Evolutionary conservation across 2,888 invertebrate genomes (phyloP), one percentile per base, ranked within the genome.

Genomic region (Proisotoma minuta): DNA sequence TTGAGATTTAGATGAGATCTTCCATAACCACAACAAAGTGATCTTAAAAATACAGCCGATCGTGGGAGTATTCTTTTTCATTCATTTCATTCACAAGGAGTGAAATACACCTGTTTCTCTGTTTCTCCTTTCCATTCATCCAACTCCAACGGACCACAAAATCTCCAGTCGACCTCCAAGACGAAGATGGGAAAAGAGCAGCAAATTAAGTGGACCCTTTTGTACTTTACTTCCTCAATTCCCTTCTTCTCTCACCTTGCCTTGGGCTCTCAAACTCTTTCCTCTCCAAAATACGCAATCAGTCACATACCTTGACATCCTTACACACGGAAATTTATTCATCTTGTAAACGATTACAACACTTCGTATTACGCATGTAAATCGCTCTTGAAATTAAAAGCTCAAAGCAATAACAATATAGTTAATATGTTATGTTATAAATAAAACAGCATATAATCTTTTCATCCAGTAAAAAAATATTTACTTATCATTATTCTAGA

Each of bases 231-330:
- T 48, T 53, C 48, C n/a, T n/a, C n/a, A n/a, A n/a, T n/a, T n/a
- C n/a, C n/a, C n/a, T n/a, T n/a, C n/a, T n/a, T n/a, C 48, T 24
- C 22, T 60, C 48, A 60, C 60, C 60, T 60, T 60, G 54, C 60
- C 60, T 28, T 29, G 34, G 52, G 60, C 40, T 43, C 23, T 54
- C 18, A 20, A 43, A 60, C 53, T 54, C 60, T 48, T 59, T 48
- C 34, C 18, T 43, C 43, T 43, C 43, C 18, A 43, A n/a, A n/a
- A n/a, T n/a, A n/a, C n/a, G n/a, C n/a, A n/a, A n/a, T n/a, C n/a
- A n/a, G n/a, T n/a, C n/a, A n/a, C n/a, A n/a, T n/a, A n/a, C n/a
- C n/a, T n/a, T n/a, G n/a, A n/a, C n/a, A n/a, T n/a, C n/a, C n/a
- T n/a, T n/a, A n/a, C n/a, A n/a, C n/a, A n/a, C n/a, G n/a, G n/a